A percentile compares a stretch with the other conserved stretches of the same genome.
Conservation (phyloP, 2,797 vertebrate genomes). For the Aphelocoma californica region DNA sequence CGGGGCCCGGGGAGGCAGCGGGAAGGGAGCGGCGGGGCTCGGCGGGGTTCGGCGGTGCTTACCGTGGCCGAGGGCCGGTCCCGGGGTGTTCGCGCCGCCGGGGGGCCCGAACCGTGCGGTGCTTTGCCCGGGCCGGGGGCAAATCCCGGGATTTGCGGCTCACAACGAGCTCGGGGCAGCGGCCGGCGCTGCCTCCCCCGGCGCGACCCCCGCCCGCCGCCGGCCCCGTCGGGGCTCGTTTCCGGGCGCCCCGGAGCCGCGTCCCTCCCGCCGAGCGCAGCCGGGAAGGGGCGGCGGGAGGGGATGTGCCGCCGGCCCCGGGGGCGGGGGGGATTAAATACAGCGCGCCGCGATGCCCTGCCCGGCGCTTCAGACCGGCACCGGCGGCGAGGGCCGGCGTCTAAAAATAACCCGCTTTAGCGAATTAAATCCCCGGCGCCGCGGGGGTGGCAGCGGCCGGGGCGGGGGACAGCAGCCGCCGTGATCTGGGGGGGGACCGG, state of each 20-base stretch:
- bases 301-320: neutral
- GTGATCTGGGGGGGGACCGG: neutral
- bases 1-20: neutral
- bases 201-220: neutral
- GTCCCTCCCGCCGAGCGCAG: neutral
- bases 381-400: neutral
- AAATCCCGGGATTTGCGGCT: neutral
- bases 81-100: neutral
- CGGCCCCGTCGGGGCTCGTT: neutral
- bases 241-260: neutral
- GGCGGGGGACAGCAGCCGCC: neutral
- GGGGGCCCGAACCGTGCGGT: fast-evolving
- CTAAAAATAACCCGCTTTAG: conserved; percentile 11
- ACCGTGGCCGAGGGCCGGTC: neutral
- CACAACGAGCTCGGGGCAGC: neutral
- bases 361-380: neutral
- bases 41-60: neutral
- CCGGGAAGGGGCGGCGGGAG: neutral
- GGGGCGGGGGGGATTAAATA: neutral
- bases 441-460: neutral
- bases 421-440: neutral
- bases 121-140: neutral
- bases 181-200: neutral
- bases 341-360: neutral
- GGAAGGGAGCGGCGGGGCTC: neutral